A percentile compares a stretch with the other conserved stretches of the same genome.
phyloP scores from a whole-genome alignment of 2,888 invertebrate species.

The Agrotis puta region DNA sequence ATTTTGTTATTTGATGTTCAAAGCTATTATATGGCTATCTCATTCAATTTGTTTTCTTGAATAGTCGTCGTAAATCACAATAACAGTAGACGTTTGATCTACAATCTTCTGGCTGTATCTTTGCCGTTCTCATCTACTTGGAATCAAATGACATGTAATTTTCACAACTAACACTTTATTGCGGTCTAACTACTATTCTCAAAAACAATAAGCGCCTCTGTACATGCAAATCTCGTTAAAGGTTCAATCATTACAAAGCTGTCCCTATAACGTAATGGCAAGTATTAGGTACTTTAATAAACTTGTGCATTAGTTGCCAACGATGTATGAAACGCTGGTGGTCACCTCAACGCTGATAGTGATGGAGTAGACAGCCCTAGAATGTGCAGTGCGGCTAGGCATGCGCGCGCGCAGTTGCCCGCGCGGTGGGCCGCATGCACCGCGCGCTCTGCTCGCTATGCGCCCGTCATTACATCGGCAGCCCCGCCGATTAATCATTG shows the following conservation, averaged over 20 bases:
- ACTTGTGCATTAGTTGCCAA: constrained; percentile 25
- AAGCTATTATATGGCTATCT: constrained; percentile 38
- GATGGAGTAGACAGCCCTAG: constrained; percentile 48
- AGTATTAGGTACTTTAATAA: constrained; percentile 37
- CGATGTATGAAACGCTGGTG: constrained; percentile 43
- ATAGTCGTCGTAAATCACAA: constrained; percentile 44
- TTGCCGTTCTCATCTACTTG: constrained; percentile 28
- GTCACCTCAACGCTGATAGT: constrained; percentile 34
- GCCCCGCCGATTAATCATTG: constrained; percentile 88
- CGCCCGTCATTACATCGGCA: constrained; percentile 85
- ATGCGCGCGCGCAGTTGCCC: constrained; percentile 40
- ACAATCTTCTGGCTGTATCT: constrained; percentile 11
- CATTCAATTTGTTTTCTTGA: constrained; percentile 55
- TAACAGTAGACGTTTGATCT: constrained; percentile 27
- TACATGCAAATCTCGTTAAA: constrained; percentile 43
- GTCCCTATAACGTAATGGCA: constrained; percentile 11
- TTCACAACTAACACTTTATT: constrained; percentile 46
- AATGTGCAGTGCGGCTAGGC: constrained; percentile 35
- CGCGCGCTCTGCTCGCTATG: constrained; percentile 62
- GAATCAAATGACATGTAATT: constrained; percentile 41
- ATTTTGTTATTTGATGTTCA: constrained; percentile 50
- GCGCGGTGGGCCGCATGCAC: constrained; percentile 59
- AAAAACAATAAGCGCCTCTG: constrained; percentile 36
- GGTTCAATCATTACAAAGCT: constrained; percentile 7
- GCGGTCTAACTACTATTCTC: constrained; percentile 37